Base-by-base conservation (phyloP, 1,140 invertebrate species). In the Euwallacea fornicatus region DNA sequence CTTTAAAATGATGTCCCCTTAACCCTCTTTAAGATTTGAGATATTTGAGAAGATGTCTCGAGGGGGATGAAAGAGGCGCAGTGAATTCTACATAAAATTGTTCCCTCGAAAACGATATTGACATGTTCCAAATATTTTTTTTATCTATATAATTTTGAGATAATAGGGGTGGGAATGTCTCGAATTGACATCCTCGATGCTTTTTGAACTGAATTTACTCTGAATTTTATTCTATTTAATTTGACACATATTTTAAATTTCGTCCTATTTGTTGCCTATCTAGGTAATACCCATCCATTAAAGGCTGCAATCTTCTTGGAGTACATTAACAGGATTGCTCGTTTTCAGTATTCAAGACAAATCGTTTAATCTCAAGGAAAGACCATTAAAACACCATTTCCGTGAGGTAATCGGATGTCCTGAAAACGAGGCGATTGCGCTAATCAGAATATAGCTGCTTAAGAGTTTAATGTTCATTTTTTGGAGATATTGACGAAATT, bases 381-480 rank as follows among this genome's bases (percentile, higher is more conserved):
- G 55, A 58, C 16, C 55, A 58, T 58, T 58, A 58, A 58, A 58
- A 58, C 55, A 58, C 55, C 55, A 21, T 58, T 58, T 41, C 55
- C 55, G n/a, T 58, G 55, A 58, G 13, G 55, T 58, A 58, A 58
- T 58, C 55, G n/a, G 55, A 33, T 58, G 55, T 58, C 16, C 55
- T n/a, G 55, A 11, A 7, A 58, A 58, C 55, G 55, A 33, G 13
- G 10, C 7, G 55, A 11, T 13, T 10, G 55, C n/a, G 16, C 55
- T 58, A 58, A 58, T 58, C 55, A 58, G 55, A 33, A 33, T 58
- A 16, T 21, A 58, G 55, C 55, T 58, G 55, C n/a, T 58, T 58
- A 58, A 58, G 55, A 13, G 55, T 50, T 50, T 50, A 50, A 50
- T 50, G 46, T 11, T 1, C 46, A 50, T 11, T 50, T 50, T 50